Evolutionary conservation across 1,140 invertebrate species (phyloP).

Genomic region (Matsumurasca onukii): DNA sequence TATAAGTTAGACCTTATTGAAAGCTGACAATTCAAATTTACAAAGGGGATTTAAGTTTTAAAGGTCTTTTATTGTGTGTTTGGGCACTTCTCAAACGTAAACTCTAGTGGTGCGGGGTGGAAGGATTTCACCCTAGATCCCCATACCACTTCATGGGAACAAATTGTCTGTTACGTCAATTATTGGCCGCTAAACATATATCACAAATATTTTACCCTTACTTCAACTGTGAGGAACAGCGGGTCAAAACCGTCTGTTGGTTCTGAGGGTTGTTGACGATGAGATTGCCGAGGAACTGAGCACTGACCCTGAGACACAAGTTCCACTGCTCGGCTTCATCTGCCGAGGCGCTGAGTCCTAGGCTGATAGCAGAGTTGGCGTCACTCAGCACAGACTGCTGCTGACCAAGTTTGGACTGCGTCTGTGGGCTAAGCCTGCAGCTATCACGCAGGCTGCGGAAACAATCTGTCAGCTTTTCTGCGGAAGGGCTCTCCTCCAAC

Average conservation of each 20-base stretch:
- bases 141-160: too few species aligned
- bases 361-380: background rate
- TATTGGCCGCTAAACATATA: too few species aligned
- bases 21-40: too few species aligned
- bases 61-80: too few species aligned
- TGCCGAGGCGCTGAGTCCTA: background rate
- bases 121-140: too few species aligned
- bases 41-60: too few species aligned
- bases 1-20: too few species aligned
- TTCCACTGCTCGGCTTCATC: conserved; percentile 1
- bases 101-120: too few species aligned
- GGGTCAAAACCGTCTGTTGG: conserved; percentile 32
- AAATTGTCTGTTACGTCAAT: too few species aligned
- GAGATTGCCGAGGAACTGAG: conserved; percentile 42
- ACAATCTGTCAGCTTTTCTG: conserved; percentile 11
- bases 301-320: conserved; percentile 32
- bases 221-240: conserved; percentile 32
- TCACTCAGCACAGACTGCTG: background rate
- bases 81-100: too few species aligned
- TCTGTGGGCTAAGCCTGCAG: background rate
- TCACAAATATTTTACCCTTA: too few species aligned
- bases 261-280: conserved; percentile 39
- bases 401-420: background rate
- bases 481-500: background rate
- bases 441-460: conserved; percentile 18